These are phyloP conservation scores for Muntiacus muntjak DNA, from an alignment of 2,113 vertebrate genomes.

Conservation along the genomic window DNA sequence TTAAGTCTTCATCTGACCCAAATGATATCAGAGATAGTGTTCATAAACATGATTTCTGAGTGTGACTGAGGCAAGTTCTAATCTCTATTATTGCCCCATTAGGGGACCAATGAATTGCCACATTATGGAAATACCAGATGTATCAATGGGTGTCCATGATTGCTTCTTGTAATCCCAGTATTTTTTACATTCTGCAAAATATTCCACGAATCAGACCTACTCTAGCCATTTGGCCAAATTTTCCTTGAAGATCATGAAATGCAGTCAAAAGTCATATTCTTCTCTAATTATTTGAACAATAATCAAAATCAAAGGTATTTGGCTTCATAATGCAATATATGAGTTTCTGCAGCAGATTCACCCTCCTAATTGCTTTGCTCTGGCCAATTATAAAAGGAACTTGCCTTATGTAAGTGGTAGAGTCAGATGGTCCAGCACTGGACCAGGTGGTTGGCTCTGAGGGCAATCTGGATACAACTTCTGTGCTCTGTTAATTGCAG, in stretches of 20 bases:
- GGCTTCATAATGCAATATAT: neutral
- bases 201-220: neutral
- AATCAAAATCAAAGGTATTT: neutral
- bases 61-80: neutral
- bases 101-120: neutral
- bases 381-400: conserved; percentile 19
- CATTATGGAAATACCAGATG: neutral
- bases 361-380: conserved; percentile 22
- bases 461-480: conserved; percentile 13
- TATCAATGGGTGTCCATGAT: neutral
- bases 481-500: neutral
- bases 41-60: neutral
- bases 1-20: neutral
- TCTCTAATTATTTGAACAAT: neutral
- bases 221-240: neutral
- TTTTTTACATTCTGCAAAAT: neutral
- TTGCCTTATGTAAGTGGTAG: neutral
- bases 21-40: neutral
- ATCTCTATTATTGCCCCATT: neutral
- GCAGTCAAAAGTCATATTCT: neutral
- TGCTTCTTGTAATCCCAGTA: neutral
- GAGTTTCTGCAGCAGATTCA: neutral
- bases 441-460: neutral
- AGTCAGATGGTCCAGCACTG: neutral
- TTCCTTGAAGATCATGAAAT: conserved; percentile 26